These are phyloP conservation scores for Acrocephalus arundinaceus DNA, from an alignment of 2,113 vertebrate species.

Conservation along the genomic window DNA sequence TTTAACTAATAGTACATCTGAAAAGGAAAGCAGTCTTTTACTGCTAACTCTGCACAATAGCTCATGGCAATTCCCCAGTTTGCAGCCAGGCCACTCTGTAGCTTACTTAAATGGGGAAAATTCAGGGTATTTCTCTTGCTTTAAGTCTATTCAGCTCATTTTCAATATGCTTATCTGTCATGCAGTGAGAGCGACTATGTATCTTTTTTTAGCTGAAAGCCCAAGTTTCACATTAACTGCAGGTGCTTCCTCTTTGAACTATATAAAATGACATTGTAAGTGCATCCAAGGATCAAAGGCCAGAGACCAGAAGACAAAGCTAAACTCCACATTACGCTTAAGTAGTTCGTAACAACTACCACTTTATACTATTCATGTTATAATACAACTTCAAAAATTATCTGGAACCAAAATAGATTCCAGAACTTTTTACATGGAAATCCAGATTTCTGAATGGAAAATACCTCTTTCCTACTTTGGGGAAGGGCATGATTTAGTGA, in stretches of 20 bases:
- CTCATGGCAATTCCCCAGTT: background rate
- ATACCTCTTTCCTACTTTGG: background rate
- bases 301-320: background rate
- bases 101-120: background rate
- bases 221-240: background rate
- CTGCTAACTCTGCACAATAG: background rate
- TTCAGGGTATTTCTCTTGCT: background rate
- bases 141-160: background rate
- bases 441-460: background rate
- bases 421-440: background rate
- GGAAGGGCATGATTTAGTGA: background rate
- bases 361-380: background rate
- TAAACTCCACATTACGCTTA: background rate
- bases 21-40: background rate
- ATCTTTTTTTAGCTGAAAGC: background rate
- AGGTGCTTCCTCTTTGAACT: conserved; percentile 17
- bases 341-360: background rate
- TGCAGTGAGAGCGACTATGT: background rate
- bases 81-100: background rate
- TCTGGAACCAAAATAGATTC: background rate
- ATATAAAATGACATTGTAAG: background rate
- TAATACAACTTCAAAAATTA: background rate
- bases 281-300: background rate
- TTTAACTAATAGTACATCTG: background rate
- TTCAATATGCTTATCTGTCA: background rate